Evolutionary conservation across 1,140 invertebrate genomes (phyloP).

Genomic region (Eulimnadia texana): DNA sequence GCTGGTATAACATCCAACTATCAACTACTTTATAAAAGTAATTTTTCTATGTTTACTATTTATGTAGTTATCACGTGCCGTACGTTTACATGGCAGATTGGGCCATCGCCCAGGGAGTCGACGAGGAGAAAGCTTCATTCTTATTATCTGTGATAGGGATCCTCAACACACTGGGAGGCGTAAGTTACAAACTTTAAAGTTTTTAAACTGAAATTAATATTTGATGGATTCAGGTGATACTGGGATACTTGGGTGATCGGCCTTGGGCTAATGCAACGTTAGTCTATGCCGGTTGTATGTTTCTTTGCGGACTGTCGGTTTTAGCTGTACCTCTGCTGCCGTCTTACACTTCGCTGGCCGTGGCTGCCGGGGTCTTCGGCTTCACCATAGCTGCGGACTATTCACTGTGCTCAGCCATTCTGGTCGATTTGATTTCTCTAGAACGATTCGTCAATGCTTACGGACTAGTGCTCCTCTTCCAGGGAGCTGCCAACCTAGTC

Average conservation of each 20-base stretch:
- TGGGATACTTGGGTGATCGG: conserved; percentile 74
- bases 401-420: conserved; percentile 66
- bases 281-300: conserved; percentile 64
- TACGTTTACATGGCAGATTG: conserved; percentile 71
- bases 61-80: conserved; percentile 53
- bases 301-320: conserved; percentile 53
- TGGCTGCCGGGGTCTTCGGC: conserved; percentile 45
- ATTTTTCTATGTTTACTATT: neutral
- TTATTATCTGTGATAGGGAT: conserved; percentile 75
- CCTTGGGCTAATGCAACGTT: conserved; percentile 53
- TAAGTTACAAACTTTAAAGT: conserved; percentile 30
- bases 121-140: conserved; percentile 54
- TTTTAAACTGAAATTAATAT: neutral
- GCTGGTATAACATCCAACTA: conserved; percentile 36
- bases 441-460: conserved; percentile 83
- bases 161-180: conserved; percentile 70
- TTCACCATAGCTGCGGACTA: conserved; percentile 76
- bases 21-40: neutral
- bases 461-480: conserved; percentile 68
- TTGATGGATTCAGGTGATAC: conserved; percentile 48
- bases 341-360: conserved; percentile 44
- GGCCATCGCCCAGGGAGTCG: conserved; percentile 52
- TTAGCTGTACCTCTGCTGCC: conserved; percentile 49
- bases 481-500: conserved; percentile 72
- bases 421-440: conserved; percentile 67